Evolutionary conservation across 2,113 vertebrate species (phyloP).

Genomic region (Rattus norvegicus): DNA sequence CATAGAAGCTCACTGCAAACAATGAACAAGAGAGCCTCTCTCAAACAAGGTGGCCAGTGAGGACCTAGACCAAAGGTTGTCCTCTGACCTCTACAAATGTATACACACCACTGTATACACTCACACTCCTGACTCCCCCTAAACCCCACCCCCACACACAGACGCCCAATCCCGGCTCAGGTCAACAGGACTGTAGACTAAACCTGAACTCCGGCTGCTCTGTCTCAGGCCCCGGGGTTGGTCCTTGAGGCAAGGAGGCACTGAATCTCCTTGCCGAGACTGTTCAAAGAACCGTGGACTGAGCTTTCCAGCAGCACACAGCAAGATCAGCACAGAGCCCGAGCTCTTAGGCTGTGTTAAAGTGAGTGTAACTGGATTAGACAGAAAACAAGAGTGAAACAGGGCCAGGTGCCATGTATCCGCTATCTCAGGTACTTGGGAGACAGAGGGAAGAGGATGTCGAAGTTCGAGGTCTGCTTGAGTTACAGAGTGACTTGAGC

Average conservation of each 20-base stretch:
- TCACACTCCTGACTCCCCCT: not conserved
- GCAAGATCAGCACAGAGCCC: not conserved
- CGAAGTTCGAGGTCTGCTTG: not conserved
- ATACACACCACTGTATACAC: not conserved
- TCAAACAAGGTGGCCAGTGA: not conserved
- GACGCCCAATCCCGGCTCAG: not conserved
- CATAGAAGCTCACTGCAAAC: not conserved
- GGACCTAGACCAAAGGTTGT: not conserved
- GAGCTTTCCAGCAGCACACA: not conserved
- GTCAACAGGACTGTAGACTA: not conserved
- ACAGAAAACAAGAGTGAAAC: not conserved
- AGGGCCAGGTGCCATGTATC: not conserved
- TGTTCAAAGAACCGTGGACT: not conserved
- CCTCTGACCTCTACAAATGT: not conserved
- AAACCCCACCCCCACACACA: too few species aligned
- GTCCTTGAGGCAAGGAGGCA: not conserved
- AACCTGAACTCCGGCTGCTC: not conserved
- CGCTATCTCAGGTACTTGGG: not conserved
- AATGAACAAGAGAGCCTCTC: not conserved
- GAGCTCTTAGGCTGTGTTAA: not conserved
- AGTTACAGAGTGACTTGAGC: not conserved
- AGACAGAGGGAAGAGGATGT: not conserved
- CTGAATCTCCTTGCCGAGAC: not conserved
- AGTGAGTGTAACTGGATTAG: not conserved
- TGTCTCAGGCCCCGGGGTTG: slow-evolving; percentile 21